Base-by-base conservation (phyloP, 1,140 invertebrate genomes). In the Drosophila nannoptera region DNA sequence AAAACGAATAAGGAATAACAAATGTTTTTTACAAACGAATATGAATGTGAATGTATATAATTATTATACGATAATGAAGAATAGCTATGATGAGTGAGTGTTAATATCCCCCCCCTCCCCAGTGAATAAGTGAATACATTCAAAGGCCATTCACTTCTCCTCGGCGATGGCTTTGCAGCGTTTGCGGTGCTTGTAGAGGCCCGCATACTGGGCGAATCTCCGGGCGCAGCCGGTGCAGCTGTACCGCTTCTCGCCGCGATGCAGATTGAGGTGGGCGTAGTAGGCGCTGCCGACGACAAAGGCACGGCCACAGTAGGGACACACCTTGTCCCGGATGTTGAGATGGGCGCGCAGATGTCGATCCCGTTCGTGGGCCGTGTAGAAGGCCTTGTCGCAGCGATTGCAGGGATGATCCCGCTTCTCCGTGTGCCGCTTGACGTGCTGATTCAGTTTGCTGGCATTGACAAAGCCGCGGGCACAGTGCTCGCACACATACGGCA, bases 331-430 rank as follows among this genome's bases (percentile, higher is more conserved):
- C 5, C 88, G 63, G 7, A 89, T 87, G 46, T 88, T 88, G 9
- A 87, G 62, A 59, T 89, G 88, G 7, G 73, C 67, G 6, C 80
- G 65, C 46, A 73, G 36, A 16, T 89, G 88, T 0, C 80, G 69
- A 31, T 88, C 78, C 2, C 84, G 46, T 9, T 86, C 83, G 46
- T 87, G 82, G 8, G 75, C 75, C 5, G 87, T 90, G 31, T 89
- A 88, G 73, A 94, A 94, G 2, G 91, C 91, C 88, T 94, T 93
- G 2, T 92, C 92, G 74, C 94, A 94, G 2, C 92, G 88, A 32
- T 92, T 92, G 77, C 95, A 95, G 0, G 93, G 91, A 69, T 93
- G 93, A 8, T 94, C 94, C 53, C 94, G 94, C 68, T 94, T 93
- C 0, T 94, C 94, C 0, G 92, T 93, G 71, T 95, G 94, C 14